These are phyloP conservation scores for Anguilla obscura DNA, from an alignment of 2,797 vertebrate genomes.

Conservation along the genomic window DNA sequence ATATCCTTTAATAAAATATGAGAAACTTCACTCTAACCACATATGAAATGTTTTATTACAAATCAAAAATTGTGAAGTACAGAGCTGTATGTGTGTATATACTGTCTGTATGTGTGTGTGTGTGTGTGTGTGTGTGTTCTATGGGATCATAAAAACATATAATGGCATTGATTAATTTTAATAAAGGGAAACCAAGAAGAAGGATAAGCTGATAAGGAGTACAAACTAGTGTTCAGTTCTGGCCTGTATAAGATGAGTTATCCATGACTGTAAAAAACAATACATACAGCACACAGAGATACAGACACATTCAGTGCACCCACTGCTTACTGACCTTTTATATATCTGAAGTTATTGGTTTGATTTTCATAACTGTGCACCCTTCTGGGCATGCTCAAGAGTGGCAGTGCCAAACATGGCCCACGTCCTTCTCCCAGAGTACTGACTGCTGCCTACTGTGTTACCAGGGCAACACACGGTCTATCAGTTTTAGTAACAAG, in stretches of 20 bases:
- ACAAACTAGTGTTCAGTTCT: background rate
- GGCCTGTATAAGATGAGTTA: background rate
- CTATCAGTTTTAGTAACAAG: constrained; percentile 26
- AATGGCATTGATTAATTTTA: background rate
- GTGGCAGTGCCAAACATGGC: constrained; percentile 32
- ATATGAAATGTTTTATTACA: no score
- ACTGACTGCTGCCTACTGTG: constrained; percentile 19
- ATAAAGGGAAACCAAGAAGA: background rate
- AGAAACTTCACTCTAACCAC: no score
- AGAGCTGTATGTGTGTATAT: no score
- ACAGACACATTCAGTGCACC: background rate
- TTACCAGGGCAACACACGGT: constrained; percentile 32
- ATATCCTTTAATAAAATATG: no score
- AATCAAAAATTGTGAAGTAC: no score
- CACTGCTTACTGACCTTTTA: background rate
- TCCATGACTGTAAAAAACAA: background rate
- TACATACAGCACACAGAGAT: background rate
- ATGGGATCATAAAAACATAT: no score
- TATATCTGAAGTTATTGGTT: constrained; percentile 29
- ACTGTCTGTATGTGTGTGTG: no score
- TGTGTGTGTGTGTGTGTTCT: no score
- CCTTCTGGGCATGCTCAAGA: constrained; percentile 21
- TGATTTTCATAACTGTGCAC: constrained; percentile 23
- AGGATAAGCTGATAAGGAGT: background rate
- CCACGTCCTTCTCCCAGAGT: constrained; percentile 1